Evolutionary conservation across 2,113 vertebrate genomes (phyloP).

Genomic region (Grammomys dolichurus): DNA sequence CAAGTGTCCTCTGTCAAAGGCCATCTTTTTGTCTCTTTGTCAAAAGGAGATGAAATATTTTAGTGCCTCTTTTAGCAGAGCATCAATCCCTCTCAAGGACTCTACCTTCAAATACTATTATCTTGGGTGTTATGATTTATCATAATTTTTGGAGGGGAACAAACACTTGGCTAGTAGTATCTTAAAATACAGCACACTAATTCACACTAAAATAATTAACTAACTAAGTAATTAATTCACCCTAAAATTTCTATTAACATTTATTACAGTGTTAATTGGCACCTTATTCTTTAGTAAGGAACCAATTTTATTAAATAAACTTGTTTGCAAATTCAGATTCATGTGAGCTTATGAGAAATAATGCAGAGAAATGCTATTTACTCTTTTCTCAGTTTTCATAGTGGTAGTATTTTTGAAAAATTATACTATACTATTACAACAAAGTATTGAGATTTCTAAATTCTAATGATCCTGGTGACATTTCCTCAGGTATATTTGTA

Average conservation of each 20-base stretch:
- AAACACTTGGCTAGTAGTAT: background rate
- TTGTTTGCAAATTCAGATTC: constrained; percentile 30
- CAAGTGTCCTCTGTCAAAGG: background rate
- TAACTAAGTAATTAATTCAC: background rate
- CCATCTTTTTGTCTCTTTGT: background rate
- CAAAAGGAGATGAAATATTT: background rate
- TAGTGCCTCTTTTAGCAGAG: background rate
- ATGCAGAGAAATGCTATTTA: background rate
- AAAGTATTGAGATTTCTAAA: background rate
- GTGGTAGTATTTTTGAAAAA: background rate
- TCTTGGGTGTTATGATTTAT: background rate
- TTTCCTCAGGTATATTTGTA: constrained; percentile 5
- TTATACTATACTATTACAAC: background rate
- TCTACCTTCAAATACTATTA: background rate
- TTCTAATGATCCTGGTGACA: background rate
- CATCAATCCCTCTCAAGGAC: background rate
- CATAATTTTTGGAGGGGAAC: background rate
- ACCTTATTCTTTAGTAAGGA: background rate
- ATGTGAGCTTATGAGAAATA: background rate
- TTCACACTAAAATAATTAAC: background rate
- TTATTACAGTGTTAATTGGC: background rate
- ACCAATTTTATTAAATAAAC: background rate
- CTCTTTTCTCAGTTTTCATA: background rate
- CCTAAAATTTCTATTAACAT: background rate
- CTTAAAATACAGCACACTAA: background rate